phyloP scores from a whole-genome alignment of 2,113 vertebrate genomes.

The Sceloporus undulatus region DNA sequence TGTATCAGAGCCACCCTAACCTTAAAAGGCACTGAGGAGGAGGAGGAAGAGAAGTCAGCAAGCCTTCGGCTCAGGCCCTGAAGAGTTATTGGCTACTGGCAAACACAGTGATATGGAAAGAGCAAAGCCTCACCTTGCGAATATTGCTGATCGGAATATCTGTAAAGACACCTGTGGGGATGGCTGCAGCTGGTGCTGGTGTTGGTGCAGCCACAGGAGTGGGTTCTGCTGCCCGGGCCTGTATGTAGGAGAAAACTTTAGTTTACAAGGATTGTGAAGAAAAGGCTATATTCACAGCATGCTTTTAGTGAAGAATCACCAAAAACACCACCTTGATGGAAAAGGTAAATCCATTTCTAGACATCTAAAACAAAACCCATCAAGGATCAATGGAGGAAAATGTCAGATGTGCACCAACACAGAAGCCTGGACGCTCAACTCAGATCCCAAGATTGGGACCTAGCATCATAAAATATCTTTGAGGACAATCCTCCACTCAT shows the following conservation, averaged over 20 bases:
- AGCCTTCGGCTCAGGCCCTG: background rate
- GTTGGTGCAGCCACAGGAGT: conserved; percentile 66
- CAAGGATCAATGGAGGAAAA: too few species aligned
- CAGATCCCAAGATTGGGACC: too few species aligned
- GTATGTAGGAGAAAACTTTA: background rate
- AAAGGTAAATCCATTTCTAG: background rate
- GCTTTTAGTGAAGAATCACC: background rate
- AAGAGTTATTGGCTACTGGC: too few species aligned
- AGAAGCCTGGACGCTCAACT: background rate
- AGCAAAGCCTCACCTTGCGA: conserved; percentile 83
- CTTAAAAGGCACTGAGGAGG: background rate
- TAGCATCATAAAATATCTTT: background rate
- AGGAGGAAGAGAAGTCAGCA: background rate
- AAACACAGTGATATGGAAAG: background rate
- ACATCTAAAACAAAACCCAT: too few species aligned
- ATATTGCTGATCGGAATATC: conserved; percentile 96
- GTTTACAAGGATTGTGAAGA: background rate
- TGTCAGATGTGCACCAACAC: background rate
- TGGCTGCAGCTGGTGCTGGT: conserved; percentile 71
- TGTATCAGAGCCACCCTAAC: background rate
- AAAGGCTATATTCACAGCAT: background rate
- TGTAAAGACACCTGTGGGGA: conserved; percentile 90
- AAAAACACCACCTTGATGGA: background rate
- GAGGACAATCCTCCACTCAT: background rate
- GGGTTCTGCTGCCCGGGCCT: conserved; percentile 68